Percentiles rank a stretch among this genome's conserved stretches.
Conservation (phyloP, 1,140 invertebrate genomes). For the Leguminivora glycinivorella region DNA sequence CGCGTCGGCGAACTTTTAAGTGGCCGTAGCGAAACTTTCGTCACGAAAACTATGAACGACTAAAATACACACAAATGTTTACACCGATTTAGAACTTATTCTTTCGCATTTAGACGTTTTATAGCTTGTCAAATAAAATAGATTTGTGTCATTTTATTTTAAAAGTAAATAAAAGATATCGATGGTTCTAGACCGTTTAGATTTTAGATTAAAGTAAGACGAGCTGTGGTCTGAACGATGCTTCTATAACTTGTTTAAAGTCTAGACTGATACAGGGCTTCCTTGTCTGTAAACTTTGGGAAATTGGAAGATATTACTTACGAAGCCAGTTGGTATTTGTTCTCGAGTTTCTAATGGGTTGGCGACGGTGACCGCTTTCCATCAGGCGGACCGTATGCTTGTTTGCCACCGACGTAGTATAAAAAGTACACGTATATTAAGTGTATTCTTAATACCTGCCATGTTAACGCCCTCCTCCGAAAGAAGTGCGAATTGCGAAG, state of each 20-base stretch:
- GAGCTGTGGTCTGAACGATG: too few relatives aligned
- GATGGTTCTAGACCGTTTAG: background rate
- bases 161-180: background rate
- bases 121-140: background rate
- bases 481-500: background rate
- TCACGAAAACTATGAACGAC: background rate
- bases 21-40: background rate
- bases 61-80: background rate
- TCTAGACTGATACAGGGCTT: too few relatives aligned
- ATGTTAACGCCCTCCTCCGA: background rate
- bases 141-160: background rate
- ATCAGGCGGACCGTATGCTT: too few relatives aligned
- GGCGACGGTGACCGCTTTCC: too few relatives aligned
- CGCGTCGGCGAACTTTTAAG: conserved; percentile 7
- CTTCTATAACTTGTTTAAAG: too few relatives aligned
- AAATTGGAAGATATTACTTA: too few relatives aligned
- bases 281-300: too few relatives aligned
- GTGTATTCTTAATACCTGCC: too few relatives aligned
- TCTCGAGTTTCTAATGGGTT: too few relatives aligned
- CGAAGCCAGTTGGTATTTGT: too few relatives aligned
- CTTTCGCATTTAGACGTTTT: background rate
- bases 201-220: background rate
- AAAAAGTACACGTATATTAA: too few relatives aligned
- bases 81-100: background rate
- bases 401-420: too few relatives aligned